phyloP scores from a whole-genome alignment of 2,113 vertebrate genomes.

The Lycocorax pyrrhopterus region DNA sequence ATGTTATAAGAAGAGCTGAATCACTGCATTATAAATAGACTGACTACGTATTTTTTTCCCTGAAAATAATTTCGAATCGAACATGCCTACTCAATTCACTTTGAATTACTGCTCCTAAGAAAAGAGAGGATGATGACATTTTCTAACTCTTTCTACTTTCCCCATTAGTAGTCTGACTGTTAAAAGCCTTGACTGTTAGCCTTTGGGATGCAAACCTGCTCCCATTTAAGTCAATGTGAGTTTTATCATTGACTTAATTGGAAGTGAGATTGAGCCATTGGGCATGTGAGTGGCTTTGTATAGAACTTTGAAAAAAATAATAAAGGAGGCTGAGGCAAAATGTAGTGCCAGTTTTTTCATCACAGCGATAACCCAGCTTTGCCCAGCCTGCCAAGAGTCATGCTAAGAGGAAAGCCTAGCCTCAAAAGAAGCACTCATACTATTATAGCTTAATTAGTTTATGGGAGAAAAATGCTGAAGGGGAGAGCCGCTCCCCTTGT shows the following conservation, averaged over 20 bases:
- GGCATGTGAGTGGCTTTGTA: slow-evolving; percentile 38
- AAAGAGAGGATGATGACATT: background rate
- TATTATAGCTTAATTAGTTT: slow-evolving; percentile 56
- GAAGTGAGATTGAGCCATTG: slow-evolving; percentile 43
- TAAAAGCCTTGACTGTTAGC: slow-evolving; percentile 43
- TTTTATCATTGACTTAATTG: slow-evolving; percentile 57
- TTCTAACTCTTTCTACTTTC: slow-evolving; percentile 34
- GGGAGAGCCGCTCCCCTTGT: background rate
- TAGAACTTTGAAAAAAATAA: slow-evolving; percentile 13
- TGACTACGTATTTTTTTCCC: background rate
- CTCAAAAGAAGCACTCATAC: slow-evolving; percentile 23
- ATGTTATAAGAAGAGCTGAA: slow-evolving; percentile 24
- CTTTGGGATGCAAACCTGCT: slow-evolving; percentile 54
- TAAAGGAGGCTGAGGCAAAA: slow-evolving; percentile 36
- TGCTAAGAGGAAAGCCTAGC: background rate
- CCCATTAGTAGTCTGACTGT: slow-evolving; percentile 24
- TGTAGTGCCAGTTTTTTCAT: background rate
- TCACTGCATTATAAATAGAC: slow-evolving; percentile 35
- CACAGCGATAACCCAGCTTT: background rate
- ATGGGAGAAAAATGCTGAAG: slow-evolving; percentile 35
- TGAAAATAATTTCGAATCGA: slow-evolving; percentile 14
- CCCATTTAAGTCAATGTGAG: slow-evolving; percentile 43
- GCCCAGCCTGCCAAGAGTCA: slow-evolving; percentile 9
- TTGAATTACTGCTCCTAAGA: slow-evolving; percentile 29
- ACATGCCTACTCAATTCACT: slow-evolving; percentile 49